Evolutionary conservation across 2,797 vertebrate genomes (phyloP).

Genomic region (Enteromius treurensis): DNA sequence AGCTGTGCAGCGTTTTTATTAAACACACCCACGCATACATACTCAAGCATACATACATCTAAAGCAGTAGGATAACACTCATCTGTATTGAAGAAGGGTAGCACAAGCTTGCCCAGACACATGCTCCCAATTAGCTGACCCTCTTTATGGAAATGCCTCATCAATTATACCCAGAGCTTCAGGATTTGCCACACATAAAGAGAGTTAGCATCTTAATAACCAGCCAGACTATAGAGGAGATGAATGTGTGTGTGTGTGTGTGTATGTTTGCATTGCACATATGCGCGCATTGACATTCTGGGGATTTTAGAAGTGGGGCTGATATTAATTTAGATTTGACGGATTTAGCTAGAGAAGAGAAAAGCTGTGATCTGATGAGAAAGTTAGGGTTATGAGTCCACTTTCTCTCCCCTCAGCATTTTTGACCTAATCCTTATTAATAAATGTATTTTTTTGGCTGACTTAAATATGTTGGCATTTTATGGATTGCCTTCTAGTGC

Average conservation of each 20-base stretch:
- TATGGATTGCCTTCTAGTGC: background rate
- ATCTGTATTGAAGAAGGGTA: conserved; percentile 82
- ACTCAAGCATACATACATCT: conserved; percentile 8
- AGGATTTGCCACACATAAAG: conserved; percentile 90
- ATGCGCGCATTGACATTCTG: conserved; percentile 39
- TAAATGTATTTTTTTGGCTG: conserved; percentile 39
- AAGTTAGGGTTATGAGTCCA: conserved; percentile 33
- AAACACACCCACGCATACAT: conserved; percentile 23
- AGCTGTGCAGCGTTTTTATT: background rate
- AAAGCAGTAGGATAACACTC: conserved; percentile 43
- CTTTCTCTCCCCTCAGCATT: conserved; percentile 42
- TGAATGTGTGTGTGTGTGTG: conserved; percentile 13
- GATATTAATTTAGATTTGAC: conserved; percentile 48
- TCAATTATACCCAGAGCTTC: conserved; percentile 88
- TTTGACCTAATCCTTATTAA: conserved; percentile 51
- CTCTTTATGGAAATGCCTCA: conserved; percentile 91
- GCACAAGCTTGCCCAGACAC: conserved; percentile 83
- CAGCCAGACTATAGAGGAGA: conserved; percentile 67
- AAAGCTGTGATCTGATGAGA: conserved; percentile 42
- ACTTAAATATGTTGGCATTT: conserved; percentile 1
- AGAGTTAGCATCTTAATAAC: conserved; percentile 88
- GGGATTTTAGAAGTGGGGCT: conserved; percentile 22
- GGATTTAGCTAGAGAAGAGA: conserved; percentile 36
- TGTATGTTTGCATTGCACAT: conserved; percentile 17
- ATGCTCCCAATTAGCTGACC: conserved; percentile 89